Base-by-base conservation (phyloP, 2,888 invertebrate genomes). In the Prosopocoilus inquinatus region DNA sequence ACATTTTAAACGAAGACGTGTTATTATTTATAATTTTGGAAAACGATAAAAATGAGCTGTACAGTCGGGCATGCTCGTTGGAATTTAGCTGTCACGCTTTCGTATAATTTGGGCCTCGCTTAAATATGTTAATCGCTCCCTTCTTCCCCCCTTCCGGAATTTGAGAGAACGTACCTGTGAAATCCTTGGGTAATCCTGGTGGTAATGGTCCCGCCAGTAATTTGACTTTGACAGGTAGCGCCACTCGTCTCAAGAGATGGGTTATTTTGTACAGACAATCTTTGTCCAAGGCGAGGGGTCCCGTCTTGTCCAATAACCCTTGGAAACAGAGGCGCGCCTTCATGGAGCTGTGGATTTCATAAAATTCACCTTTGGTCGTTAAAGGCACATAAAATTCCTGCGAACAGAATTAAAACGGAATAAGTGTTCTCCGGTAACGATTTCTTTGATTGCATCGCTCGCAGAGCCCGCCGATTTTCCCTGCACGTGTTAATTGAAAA, bases 361-460 rank as follows among this genome's bases (percentile, higher is more conserved):
- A 90, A 74, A 89, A 84, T 74, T 88, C 87, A 41, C 89, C 89
- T 73, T 88, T 87, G 50, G 88, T 86, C 67, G 87, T 84, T 69
- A 90, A 81, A 20, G 89, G 88, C 64, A 89, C 86, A 76, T 87
- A 89, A 64, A 89, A 79, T 73, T 86, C 84, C 84, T 82, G 82
- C 63, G 80, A 79, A 55, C 38, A 53, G 60, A 57, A 57, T 28
- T 28, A 28, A 28, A 28, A 28, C 20, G 20, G 20, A 28, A 28
- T 28, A 28, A 28, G 20, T 28, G 20, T 28, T 28, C 20, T 28
- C 20, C 20, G 20, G 7, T 28, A 28, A 28, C 20, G 20, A 28
- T 28, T 28, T 3, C 20, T 28, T 28, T 28, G 20, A 28, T 28
- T 28, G 20, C 20, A 28, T 28, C 7, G 20, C 20, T 28, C 20